Evolutionary conservation across 2,113 vertebrate species (phyloP).

Genomic region (Oncorhynchus kisutch): DNA sequence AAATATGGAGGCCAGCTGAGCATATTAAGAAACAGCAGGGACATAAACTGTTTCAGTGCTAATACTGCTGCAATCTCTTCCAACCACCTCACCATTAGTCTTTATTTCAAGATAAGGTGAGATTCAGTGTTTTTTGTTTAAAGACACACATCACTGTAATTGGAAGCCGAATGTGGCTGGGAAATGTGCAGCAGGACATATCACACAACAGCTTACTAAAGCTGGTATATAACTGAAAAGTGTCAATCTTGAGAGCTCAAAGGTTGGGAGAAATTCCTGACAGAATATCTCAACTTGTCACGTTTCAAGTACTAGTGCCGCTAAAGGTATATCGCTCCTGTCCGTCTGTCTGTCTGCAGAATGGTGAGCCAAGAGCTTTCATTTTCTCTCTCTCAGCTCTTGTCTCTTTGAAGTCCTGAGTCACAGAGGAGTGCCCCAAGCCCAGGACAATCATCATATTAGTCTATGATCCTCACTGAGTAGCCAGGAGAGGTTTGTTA

Average conservation of each 20-base stretch:
- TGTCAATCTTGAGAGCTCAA: not conserved
- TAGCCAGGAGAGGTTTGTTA: slow-evolving; percentile 47
- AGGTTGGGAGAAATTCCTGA: not conserved
- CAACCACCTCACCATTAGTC: slow-evolving; percentile 1
- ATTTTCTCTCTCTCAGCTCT: slow-evolving; percentile 43
- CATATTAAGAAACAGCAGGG: slow-evolving; percentile 15
- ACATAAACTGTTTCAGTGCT: slow-evolving; percentile 2
- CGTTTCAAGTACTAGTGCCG: not conserved
- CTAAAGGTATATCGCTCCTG: slow-evolving; percentile 44
- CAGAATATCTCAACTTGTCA: not conserved
- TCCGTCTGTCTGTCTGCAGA: slow-evolving; percentile 32
- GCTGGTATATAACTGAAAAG: slow-evolving; percentile 2
- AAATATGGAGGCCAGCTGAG: slow-evolving; percentile 14
- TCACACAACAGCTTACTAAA: slow-evolving; percentile 22
- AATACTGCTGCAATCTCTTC: not conserved
- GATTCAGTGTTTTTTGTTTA: slow-evolving; percentile 9
- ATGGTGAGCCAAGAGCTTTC: slow-evolving; percentile 22
- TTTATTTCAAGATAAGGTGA: slow-evolving; percentile 4
- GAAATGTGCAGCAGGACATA: slow-evolving; percentile 9
- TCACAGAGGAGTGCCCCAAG: slow-evolving; percentile 43
- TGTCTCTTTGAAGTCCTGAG: slow-evolving; percentile 69
- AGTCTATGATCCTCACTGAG: slow-evolving; percentile 66
- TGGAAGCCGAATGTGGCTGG: not conserved
- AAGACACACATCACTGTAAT: slow-evolving; percentile 28
- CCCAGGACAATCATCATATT: slow-evolving; percentile 74